phyloP scores from a whole-genome alignment of 2,888 invertebrate genomes.

The Nysson spinosus region DNA sequence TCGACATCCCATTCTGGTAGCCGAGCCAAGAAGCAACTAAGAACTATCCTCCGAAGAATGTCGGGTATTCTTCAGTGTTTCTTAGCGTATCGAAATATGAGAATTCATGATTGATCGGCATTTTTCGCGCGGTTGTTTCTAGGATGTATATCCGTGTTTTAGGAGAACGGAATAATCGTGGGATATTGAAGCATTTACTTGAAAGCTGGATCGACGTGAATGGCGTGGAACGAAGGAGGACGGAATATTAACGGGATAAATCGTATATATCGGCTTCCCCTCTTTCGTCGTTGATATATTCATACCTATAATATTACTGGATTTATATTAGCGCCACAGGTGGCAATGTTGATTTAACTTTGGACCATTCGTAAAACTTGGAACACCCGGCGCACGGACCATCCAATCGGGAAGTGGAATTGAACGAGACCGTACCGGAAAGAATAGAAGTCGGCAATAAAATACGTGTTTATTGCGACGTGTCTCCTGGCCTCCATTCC shows the following conservation, averaged over 20 bases:
- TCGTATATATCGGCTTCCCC: constrained; percentile 8
- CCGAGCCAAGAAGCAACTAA: constrained; percentile 31
- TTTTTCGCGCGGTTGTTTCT: no score
- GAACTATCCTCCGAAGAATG: constrained; percentile 35
- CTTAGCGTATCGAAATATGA: no score
- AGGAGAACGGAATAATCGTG: no score
- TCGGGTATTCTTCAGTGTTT: constrained; percentile 41
- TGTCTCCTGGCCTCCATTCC: not conserved
- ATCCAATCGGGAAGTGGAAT: constrained; percentile 31
- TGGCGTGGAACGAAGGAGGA: no score
- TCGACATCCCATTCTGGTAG: constrained; percentile 45
- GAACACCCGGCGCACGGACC: constrained; percentile 23
- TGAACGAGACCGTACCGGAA: constrained; percentile 16
- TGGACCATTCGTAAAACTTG: constrained; percentile 45
- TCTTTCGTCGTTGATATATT: constrained; percentile 49
- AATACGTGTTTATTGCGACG: constrained; percentile 19
- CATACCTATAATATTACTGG: constrained; percentile 48
- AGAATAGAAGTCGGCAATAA: constrained; percentile 25
- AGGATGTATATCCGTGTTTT: no score
- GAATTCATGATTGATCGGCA: no score
- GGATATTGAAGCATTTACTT: no score
- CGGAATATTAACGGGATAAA: not conserved
- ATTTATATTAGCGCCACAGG: constrained; percentile 57
- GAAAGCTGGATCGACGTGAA: no score
- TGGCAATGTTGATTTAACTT: constrained; percentile 50